These are phyloP conservation scores for Telenomus remus DNA, from an alignment of 1,140 invertebrate species.

Conservation along the genomic window DNA sequence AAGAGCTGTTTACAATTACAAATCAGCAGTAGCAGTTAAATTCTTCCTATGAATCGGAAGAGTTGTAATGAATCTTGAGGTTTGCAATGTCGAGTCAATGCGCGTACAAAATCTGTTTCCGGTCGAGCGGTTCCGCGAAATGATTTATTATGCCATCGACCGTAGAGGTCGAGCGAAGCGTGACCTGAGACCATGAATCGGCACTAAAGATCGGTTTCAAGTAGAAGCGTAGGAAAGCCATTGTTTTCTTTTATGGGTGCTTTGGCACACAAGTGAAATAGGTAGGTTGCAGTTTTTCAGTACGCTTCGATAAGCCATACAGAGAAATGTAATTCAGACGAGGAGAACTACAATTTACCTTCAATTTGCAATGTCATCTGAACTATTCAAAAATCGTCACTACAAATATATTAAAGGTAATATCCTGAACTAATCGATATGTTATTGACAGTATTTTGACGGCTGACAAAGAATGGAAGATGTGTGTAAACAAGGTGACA, in stretches of 20 bases:
- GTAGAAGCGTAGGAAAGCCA: constrained; percentile 58
- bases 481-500: too few relatives aligned
- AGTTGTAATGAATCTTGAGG: constrained; percentile 42
- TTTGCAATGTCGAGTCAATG: constrained; percentile 52
- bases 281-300: constrained; percentile 53
- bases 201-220: constrained; percentile 60
- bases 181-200: constrained; percentile 71
- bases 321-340: constrained; percentile 69
- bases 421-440: too few relatives aligned
- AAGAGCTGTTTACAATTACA: too few relatives aligned
- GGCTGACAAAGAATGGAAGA: too few relatives aligned
- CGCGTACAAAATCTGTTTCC: constrained; percentile 73
- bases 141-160: constrained; percentile 73
- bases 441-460: too few relatives aligned
- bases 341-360: constrained; percentile 59
- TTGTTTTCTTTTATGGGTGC: constrained; percentile 66
- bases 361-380: constrained; percentile 46
- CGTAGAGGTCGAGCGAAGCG: constrained; percentile 68
- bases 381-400: background rate
- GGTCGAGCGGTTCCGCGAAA: constrained; percentile 73
- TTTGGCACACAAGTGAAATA: constrained; percentile 49
- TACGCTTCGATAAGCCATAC: constrained; percentile 64
- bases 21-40: constrained; percentile 5
- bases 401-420: background rate
- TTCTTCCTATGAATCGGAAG: constrained; percentile 51